These are phyloP conservation scores for Spisula subtruncata DNA, from an alignment of 2,888 invertebrate species.

Conservation along the genomic window DNA sequence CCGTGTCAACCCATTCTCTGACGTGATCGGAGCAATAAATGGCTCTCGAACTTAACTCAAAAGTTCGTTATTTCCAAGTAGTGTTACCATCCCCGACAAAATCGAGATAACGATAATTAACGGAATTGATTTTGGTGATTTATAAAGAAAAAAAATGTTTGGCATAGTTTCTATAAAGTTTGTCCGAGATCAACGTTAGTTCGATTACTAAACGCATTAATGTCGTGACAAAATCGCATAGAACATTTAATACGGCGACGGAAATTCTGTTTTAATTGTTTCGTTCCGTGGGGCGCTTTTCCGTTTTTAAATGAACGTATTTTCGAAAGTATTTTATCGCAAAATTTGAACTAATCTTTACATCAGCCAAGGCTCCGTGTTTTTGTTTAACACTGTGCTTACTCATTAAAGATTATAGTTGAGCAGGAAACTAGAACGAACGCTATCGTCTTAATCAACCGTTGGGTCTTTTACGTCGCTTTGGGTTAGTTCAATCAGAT, in stretches of 20 bases:
- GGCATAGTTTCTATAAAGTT: too few species aligned
- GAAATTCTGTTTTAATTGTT: not conserved
- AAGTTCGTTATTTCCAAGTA: too few species aligned
- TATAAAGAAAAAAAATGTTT: too few species aligned
- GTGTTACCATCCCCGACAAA: too few species aligned
- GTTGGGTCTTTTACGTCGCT: not conserved
- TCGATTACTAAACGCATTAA: too few species aligned
- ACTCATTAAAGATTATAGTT: not conserved
- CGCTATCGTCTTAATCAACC: slow-evolving; percentile 2
- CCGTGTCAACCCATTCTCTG: too few species aligned
- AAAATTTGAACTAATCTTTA: slow-evolving; percentile 20
- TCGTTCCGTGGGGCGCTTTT: not conserved
- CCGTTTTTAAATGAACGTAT: not conserved
- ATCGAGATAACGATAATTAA: too few species aligned
- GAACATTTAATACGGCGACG: not conserved
- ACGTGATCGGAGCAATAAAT: too few species aligned
- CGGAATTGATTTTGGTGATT: too few species aligned
- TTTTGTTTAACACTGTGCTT: slow-evolving; percentile 24
- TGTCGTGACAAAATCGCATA: not conserved
- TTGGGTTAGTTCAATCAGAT: slow-evolving; percentile 37
- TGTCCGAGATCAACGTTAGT: too few species aligned
- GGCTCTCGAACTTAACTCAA: too few species aligned
- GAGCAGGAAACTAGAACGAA: not conserved
- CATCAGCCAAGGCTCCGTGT: slow-evolving; percentile 24
- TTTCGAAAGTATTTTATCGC: slow-evolving; percentile 12